Evolutionary conservation across 2,888 invertebrate species (phyloP), one percentile per base, ranked within the genome.

Genomic region (Elaeidobius kamerunicus): DNA sequence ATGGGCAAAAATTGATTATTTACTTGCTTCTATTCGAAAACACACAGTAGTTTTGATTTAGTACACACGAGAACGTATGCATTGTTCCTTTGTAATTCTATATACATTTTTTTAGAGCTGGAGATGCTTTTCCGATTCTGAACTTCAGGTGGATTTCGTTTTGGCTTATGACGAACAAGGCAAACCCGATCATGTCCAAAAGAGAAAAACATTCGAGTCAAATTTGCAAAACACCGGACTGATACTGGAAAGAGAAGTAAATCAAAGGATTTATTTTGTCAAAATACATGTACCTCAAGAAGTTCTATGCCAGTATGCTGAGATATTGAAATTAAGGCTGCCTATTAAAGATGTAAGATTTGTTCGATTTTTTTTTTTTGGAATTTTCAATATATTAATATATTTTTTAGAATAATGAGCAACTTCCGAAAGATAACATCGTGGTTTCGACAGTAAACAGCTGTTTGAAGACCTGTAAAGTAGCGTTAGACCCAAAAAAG

Each of bases 271-370:
- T 58, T 78, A 80, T 66, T 88, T 86, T 68, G 76, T 85, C 6
- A 88, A 88, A 75, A 78, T 90, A 20, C 85, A 86, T 68, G 86
- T 85, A 0, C 85, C 88, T 0, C 74, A 75, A 65, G 84, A 86
- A 61, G 83, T 89, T 1, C 70, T 88, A 15, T 78, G 81, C 53
- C 77, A 85, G 60, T 88, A 88, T 69, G 83, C 85, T 27, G 89
- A 89, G 72, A 81, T 88, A 56, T 77, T 89, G 62, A 87, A 88
- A 70, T 76, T 89, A 27, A 79, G 86, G 67, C 78, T 89, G 79
- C 88, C 88, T 35, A 84, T 89, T 70, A 86, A 82, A 73, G 76
- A 80, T 75, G 84, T 84, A 68, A 67, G 70, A 49, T 34, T 12
- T 18, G 18, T 18, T 14, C 6, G 18, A 38, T 38, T 38, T 38